Conservation (phyloP, 2,888 invertebrate genomes). For the Archaeoteleia sp. region DNA sequence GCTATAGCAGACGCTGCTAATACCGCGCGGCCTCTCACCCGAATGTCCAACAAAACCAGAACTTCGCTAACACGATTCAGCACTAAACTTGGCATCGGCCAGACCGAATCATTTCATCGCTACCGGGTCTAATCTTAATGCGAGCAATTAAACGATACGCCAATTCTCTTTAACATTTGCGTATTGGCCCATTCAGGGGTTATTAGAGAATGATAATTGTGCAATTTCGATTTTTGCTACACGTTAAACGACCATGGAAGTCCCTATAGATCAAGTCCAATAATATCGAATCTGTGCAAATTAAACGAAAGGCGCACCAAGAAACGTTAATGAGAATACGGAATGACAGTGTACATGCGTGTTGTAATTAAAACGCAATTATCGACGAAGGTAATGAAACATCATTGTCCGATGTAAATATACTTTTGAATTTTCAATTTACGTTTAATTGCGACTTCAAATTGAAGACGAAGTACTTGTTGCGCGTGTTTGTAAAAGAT, state of each 20-base stretch:
- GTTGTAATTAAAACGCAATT: no score
- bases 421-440: no score
- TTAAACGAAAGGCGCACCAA: no score
- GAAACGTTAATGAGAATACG: no score
- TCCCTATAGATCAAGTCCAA: no score
- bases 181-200: constrained; percentile 2
- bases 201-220: background rate
- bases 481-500: no score
- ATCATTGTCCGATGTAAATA: no score
- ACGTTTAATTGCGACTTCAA: no score
- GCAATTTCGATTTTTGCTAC: constrained; percentile 13
- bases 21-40: constrained; percentile 26
- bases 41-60: constrained; percentile 30
- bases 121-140: constrained; percentile 41
- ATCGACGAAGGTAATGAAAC: no score
- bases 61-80: constrained; percentile 38
- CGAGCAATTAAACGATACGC: constrained; percentile 19
- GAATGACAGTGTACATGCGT: no score
- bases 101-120: background rate
- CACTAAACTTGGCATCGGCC: constrained; percentile 31
- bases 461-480: no score
- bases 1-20: constrained; percentile 34
- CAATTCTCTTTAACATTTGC: background rate
- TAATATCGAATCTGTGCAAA: no score
- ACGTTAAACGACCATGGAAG: background rate